These are phyloP conservation scores for Pituophis catenifer DNA, from an alignment of 2,113 vertebrate species.

Conservation along the genomic window DNA sequence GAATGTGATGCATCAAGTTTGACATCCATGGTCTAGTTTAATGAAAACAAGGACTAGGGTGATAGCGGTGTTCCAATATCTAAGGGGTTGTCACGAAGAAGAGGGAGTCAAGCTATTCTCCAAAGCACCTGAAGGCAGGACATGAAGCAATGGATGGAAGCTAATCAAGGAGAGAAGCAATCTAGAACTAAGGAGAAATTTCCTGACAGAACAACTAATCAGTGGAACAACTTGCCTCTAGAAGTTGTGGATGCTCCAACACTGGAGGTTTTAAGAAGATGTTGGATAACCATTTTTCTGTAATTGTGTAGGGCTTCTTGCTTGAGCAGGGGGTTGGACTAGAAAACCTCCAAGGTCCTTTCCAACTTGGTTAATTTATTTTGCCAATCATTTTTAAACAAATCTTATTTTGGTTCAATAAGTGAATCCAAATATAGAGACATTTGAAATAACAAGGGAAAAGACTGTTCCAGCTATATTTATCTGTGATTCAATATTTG, in stretches of 20 bases:
- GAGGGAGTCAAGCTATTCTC: not conserved
- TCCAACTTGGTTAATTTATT: not conserved
- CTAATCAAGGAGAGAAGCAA: not conserved
- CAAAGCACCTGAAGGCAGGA: not conserved
- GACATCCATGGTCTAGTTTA: not conserved
- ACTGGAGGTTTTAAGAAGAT: not conserved
- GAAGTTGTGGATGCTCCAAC: too few species aligned
- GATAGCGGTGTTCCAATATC: not conserved
- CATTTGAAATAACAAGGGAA: not conserved
- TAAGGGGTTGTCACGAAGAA: not conserved
- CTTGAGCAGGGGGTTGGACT: not conserved
- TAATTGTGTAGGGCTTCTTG: not conserved
- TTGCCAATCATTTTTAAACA: not conserved
- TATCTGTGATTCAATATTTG: too few species aligned
- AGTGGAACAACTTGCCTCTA: not conserved
- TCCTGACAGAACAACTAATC: not conserved
- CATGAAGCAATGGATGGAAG: not conserved
- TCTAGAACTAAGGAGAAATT: not conserved
- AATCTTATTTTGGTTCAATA: not conserved
- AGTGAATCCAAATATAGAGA: not conserved
- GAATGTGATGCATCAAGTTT: too few species aligned
- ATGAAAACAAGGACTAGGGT: not conserved
- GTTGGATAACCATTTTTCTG: not conserved
- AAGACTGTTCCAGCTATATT: not conserved
- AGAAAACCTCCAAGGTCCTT: not conserved